Conservation (phyloP, 2,888 invertebrate genomes). For the Dolomedes plantarius region DNA sequence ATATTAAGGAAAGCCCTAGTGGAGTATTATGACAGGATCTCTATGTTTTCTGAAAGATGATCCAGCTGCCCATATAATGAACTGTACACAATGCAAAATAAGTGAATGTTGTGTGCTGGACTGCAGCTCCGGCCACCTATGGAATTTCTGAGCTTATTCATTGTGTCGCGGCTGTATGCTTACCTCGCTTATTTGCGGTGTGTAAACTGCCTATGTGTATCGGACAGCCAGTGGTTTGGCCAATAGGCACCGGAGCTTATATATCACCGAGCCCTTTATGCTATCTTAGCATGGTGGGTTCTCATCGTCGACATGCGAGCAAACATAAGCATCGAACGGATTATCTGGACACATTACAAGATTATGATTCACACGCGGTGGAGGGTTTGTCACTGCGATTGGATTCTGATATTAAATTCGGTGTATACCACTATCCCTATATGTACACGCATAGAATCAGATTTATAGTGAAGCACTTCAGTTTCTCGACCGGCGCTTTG, state of each 20-base stretch:
- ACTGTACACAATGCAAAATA: no score
- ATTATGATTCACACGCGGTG: conserved; percentile 59
- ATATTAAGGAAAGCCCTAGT: no score
- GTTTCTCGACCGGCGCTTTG: no score
- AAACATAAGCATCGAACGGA: conserved; percentile 64
- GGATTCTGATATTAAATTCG: neutral
- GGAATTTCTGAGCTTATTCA: neutral
- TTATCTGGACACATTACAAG: conserved; percentile 67
- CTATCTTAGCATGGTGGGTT: conserved; percentile 39
- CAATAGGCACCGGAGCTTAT: conserved; percentile 15
- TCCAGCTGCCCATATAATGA: no score
- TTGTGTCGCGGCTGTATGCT: neutral
- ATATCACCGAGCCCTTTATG: conserved; percentile 50
- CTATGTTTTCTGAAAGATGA: no score
- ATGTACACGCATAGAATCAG: no score
- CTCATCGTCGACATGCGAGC: conserved; percentile 27
- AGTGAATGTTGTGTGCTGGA: no score
- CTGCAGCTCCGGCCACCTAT: no score
- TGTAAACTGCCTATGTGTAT: neutral
- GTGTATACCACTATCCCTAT: neutral
- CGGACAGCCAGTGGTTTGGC: neutral
- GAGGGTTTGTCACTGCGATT: neutral
- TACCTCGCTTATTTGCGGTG: conserved; percentile 3
- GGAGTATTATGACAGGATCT: no score
- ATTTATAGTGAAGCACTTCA: no score